Evolutionary conservation across 2,888 invertebrate species (phyloP), one percentile per base, ranked within the genome.

Genomic region (Lissocephala sabroskyi): DNA sequence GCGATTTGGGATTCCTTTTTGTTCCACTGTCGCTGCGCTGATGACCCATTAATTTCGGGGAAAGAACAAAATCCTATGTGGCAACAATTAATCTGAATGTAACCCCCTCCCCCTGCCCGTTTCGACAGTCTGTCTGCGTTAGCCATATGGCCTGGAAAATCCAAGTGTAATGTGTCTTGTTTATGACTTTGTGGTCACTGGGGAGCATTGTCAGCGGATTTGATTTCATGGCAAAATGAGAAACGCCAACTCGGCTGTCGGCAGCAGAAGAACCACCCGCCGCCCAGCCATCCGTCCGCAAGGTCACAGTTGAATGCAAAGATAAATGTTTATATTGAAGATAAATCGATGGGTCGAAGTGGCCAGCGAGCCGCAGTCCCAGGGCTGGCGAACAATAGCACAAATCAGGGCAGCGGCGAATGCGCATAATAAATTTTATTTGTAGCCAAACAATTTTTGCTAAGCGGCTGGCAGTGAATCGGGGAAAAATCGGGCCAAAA

Each of bases 401-500:
- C 62, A 76, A 73, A 74, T 77, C 71, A 65, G 7, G 3, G 23
- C 7, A 7, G 3, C 30, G 10, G 19, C 54, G 45, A 45, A 23
- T 30, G 13, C 30, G 51, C 73, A 63, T 66, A 75, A 75, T 78
- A 78, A 78, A 78, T 78, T 59, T 66, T 78, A 64, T 62, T 75
- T 70, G 60, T 65, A 56, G 16, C 65, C 56, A 60, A 65, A 62
- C 52, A 62, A 56, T 58, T 71, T 49, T 57, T 44, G 49, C 45
- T 47, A 47, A 49, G 43, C 33, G 41, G 44, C 61, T 58, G 62
- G 66, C 76, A 75, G 71, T 75, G 74, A 66, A 61, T 75, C 53
- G 64, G 57, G 39, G 52, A 66, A 67, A 67, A 62, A 71, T 61
- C 59, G 70, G 60, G 56, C 70, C 65, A 62, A n/a, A n/a, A n/a